Base-by-base conservation (phyloP, 1,140 invertebrate species). In the Calephelis virginiensis region DNA sequence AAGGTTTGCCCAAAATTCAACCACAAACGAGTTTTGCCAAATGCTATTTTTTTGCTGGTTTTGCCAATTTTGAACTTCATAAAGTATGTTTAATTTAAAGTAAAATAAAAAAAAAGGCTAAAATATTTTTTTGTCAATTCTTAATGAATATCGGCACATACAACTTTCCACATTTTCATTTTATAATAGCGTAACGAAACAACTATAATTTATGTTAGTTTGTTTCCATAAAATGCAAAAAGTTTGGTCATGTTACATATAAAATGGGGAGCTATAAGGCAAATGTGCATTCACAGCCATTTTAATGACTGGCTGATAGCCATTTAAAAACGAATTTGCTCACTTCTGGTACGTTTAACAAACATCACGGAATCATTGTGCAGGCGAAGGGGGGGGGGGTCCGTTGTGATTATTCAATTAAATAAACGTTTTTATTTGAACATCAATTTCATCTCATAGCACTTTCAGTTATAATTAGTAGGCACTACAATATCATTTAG, bases 271-370 rank as follows among this genome's bases (percentile, higher is more conserved):
- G 78, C 81, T 74, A 75, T 59, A 45, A 53, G 70, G 73, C 69
- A 72, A 76, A 77, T 78, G 75, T 68, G 77, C 81, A 84, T 89
- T 86, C 86, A 84, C 76, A 81, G 70, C 69, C 79, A 69, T 80
- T 77, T 80, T 89, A 91, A 91, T 89, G 89, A 91, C 86, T 83
- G 86, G 74, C 85, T 89, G 89, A 91, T 91, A 85, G 86, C 82
- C 89, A 82, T 91, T 91, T 91, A 91, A 89, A 91, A 91, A 89
- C 86, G 89, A 91, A 91, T 91, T 91, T 91, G 89, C 89, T 91
- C 89, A 91, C 83, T 91, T 91, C 89, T 89, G 80, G 66, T 87
- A 91, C 89, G 89, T 91, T 91, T 80, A 84, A 86, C 89, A 89
- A 88, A 89, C 80, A 82, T 81, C 85, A 56, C 76, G 5, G 49